These are phyloP conservation scores for Budorcas taxicolor DNA, from an alignment of 2,113 vertebrate genomes.

Conservation along the genomic window DNA sequence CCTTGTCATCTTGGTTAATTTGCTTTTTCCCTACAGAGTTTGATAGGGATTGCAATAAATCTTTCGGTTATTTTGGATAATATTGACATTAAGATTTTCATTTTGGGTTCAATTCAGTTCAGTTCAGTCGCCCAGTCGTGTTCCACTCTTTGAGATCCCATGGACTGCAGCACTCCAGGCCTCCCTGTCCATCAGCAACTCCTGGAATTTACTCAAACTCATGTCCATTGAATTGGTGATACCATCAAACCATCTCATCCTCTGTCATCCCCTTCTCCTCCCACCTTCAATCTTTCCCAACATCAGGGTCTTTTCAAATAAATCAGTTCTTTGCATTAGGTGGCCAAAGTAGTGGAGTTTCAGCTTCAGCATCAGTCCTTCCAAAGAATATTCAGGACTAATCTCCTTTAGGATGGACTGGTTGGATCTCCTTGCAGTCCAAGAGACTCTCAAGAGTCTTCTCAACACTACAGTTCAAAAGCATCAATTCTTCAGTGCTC, in stretches of 20 bases:
- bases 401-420: not conserved
- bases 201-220: not conserved
- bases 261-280: not conserved
- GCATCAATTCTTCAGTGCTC: not conserved
- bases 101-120: not conserved
- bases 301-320: not conserved
- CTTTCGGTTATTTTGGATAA: not conserved
- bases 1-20: not conserved
- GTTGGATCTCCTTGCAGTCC: not conserved
- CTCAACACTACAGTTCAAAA: not conserved
- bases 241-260: not conserved
- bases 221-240: not conserved
- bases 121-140: not conserved
- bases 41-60: not conserved
- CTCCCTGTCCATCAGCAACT: not conserved
- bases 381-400: not conserved
- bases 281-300: not conserved
- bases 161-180: not conserved
- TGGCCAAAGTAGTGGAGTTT: not conserved
- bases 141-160: not conserved
- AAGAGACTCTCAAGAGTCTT: not conserved
- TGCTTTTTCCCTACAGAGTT: not conserved
- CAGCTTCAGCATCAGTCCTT: not conserved
- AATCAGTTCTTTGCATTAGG: not conserved
- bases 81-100: not conserved